A percentile compares a stretch with the other conserved stretches of the same genome.
Conservation (phyloP, 2,113 vertebrate genomes). For the Perca schrenkii region DNA sequence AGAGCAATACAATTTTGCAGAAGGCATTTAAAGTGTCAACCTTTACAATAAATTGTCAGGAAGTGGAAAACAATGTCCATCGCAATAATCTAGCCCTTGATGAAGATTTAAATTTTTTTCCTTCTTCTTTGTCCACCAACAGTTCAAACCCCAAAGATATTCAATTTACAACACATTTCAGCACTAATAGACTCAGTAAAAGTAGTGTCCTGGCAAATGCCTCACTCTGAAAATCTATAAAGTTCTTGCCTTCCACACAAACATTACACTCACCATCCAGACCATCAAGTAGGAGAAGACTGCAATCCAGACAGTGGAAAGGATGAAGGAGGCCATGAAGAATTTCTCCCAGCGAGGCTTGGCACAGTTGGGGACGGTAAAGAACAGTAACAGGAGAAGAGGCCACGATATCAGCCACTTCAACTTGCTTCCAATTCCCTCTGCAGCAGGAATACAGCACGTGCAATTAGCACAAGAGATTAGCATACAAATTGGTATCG, state of each 20-base stretch:
- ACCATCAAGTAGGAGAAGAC: constrained; percentile 99
- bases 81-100: not conserved
- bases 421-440: constrained; percentile 86
- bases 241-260: not conserved
- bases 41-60: no score
- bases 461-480: no score
- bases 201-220: not conserved
- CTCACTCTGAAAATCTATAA: not conserved
- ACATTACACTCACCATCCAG: constrained; percentile 92
- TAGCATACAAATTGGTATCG: not conserved
- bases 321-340: constrained; percentile 95
- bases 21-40: no score
- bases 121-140: not conserved
- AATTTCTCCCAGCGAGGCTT: constrained; percentile 94
- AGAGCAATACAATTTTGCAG: no score
- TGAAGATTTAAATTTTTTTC: not conserved
- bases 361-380: constrained; percentile 94
- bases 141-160: not conserved
- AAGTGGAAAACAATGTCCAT: no score
- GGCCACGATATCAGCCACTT: constrained; percentile 98
- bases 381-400: constrained; percentile 89
- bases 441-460: constrained; percentile 74
- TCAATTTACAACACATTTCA: not conserved
- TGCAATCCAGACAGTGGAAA: constrained; percentile 96
- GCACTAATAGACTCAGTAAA: not conserved